A percentile compares a stretch with the other conserved stretches of the same genome.
These are phyloP conservation scores for Amphiprion ocellaris DNA, from an alignment of 2,113 vertebrate species.

Conservation along the genomic window DNA sequence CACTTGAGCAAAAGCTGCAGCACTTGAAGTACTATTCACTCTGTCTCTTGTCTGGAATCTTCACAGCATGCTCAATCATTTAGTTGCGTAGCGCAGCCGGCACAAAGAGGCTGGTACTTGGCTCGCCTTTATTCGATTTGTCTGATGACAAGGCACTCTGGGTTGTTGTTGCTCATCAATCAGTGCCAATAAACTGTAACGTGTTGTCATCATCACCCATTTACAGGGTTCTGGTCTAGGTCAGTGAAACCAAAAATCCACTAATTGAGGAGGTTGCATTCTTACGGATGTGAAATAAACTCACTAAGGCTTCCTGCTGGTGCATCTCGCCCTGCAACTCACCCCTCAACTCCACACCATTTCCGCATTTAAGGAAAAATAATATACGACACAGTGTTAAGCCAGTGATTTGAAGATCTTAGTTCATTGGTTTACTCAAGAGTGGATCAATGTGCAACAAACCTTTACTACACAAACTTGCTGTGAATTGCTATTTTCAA, in stretches of 20 bases:
- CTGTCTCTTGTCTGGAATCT: slow-evolving; percentile 43
- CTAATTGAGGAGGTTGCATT: slow-evolving; percentile 1
- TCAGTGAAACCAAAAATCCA: slow-evolving; percentile 8
- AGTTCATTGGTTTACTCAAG: too few relatives aligned
- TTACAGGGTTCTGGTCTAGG: slow-evolving; percentile 15
- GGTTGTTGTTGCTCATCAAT: slow-evolving; percentile 61
- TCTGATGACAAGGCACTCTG: slow-evolving; percentile 59
- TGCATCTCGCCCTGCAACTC: too few relatives aligned
- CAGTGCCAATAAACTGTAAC: slow-evolving; percentile 42
- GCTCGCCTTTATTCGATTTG: slow-evolving; percentile 58
- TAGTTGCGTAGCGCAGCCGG: slow-evolving; percentile 32
- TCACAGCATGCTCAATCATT: slow-evolving; percentile 43
- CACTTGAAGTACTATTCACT: slow-evolving; percentile 18
- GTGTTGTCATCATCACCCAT: slow-evolving; percentile 42
- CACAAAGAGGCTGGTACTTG: slow-evolving; percentile 24
- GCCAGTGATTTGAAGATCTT: too few relatives aligned
- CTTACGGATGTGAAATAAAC: not conserved
- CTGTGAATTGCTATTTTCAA: too few relatives aligned
- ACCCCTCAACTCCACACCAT: too few relatives aligned
- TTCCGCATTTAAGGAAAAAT: too few relatives aligned
- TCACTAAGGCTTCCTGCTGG: not conserved
- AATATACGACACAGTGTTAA: too few relatives aligned
- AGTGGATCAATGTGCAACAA: too few relatives aligned
- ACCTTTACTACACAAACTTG: too few relatives aligned
- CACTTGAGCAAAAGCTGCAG: slow-evolving; percentile 36